Conservation (phyloP, 1,140 invertebrate species). For the Doryteuthis pealeii region DNA sequence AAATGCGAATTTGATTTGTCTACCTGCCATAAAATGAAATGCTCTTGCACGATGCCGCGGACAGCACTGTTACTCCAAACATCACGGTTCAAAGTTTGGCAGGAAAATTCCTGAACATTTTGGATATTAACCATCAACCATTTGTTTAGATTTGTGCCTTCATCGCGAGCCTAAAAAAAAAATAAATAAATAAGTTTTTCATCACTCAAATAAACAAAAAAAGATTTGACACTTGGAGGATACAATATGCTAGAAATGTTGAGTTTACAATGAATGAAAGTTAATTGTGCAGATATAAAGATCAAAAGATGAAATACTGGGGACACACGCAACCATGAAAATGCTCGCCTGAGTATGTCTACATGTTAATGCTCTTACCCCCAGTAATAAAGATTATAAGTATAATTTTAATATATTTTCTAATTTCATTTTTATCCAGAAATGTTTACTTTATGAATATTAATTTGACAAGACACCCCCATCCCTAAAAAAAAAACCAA, state of each 20-base stretch:
- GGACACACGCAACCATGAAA: too few relatives aligned
- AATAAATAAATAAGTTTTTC: conserved; percentile 11
- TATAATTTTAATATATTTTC: too few relatives aligned
- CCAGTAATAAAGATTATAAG: too few relatives aligned
- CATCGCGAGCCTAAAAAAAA: conserved; percentile 65
- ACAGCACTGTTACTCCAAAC: conserved; percentile 74
- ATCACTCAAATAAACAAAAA: conserved; percentile 16
- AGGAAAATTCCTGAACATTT: conserved; percentile 73
- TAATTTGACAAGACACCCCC: too few relatives aligned
- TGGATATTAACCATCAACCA: conserved; percentile 82
- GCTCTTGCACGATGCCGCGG: conserved; percentile 69
- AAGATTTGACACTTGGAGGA: neutral
- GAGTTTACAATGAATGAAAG: conserved; percentile 6
- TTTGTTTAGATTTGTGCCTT: conserved; percentile 66
- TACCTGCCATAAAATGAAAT: conserved; percentile 82
- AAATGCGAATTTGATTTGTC: too few relatives aligned
- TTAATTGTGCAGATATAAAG: neutral
- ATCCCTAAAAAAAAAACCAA: too few relatives aligned
- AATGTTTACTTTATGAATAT: too few relatives aligned
- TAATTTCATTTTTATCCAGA: too few relatives aligned
- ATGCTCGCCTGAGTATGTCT: too few relatives aligned
- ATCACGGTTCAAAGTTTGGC: conserved; percentile 76
- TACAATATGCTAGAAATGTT: neutral
- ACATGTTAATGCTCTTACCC: too few relatives aligned
- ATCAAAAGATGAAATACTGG: too few relatives aligned